Evolutionary conservation across 2,113 vertebrate species (phyloP).

Genomic region (Tupaia tana): DNA sequence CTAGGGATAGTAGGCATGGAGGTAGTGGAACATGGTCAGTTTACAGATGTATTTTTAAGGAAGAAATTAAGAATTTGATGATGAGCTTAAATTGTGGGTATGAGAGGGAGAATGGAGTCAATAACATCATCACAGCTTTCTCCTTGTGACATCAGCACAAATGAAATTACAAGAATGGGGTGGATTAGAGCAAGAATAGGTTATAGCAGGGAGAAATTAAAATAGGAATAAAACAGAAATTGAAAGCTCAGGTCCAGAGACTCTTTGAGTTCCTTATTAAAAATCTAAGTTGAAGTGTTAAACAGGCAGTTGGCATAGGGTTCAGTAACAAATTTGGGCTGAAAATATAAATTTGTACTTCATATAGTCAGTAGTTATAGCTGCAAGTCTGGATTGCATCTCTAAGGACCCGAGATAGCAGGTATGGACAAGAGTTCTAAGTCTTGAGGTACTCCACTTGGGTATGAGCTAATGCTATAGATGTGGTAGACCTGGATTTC

Average conservation of each 20-base stretch:
- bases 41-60: background rate
- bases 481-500: background rate
- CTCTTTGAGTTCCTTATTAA: background rate
- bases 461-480: background rate
- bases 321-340: background rate
- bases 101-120: background rate
- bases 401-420: background rate
- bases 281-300: background rate
- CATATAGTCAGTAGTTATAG: background rate
- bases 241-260: background rate
- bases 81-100: background rate
- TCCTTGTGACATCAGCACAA: background rate
- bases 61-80: background rate
- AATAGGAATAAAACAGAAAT: too few species aligned
- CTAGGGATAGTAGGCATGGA: background rate
- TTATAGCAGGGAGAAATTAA: background rate
- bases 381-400: background rate
- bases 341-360: slow-evolving; percentile 28
- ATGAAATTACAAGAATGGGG: background rate
- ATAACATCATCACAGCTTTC: background rate
- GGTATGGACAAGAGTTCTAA: background rate
- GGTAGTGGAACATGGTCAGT: background rate
- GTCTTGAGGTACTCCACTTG: background rate
- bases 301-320: background rate
- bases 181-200: background rate